Percentiles rank a stretch among this genome's conserved stretches.
These are phyloP conservation scores for Carposina sasakii DNA, from an alignment of 1,140 invertebrate species.

Conservation along the genomic window DNA sequence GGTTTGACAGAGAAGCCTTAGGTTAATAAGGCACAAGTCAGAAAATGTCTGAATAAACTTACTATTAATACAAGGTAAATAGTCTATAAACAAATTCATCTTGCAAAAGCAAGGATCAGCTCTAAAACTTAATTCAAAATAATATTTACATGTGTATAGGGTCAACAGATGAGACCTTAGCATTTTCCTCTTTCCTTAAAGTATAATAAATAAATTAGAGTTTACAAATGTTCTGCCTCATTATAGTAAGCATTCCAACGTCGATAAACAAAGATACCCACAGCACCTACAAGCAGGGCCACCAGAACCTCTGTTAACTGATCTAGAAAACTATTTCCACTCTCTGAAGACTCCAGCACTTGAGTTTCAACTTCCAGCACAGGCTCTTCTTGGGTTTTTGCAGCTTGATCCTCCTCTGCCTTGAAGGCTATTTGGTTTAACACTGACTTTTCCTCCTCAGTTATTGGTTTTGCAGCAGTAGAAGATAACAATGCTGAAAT, in stretches of 20 bases:
- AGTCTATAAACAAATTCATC: too few species aligned
- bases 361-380: slow-evolving; percentile 41
- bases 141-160: too few species aligned
- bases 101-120: too few species aligned
- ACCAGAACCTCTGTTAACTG: slow-evolving; percentile 58
- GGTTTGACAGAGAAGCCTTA: too few species aligned
- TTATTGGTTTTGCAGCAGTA: slow-evolving; percentile 58
- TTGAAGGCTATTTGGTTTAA: slow-evolving; percentile 66
- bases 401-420: slow-evolving; percentile 56
- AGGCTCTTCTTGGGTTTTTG: slow-evolving; percentile 45
- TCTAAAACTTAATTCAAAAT: too few species aligned
- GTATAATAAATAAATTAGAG: too few species aligned
- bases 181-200: too few species aligned
- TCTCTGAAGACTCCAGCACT: slow-evolving; percentile 49
- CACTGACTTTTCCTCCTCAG: slow-evolving; percentile 68
- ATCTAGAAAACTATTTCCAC: slow-evolving; percentile 49
- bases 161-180: too few species aligned
- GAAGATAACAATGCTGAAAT: slow-evolving; percentile 67
- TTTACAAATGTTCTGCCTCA: slow-evolving; percentile 41
- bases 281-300: slow-evolving; percentile 52
- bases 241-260: slow-evolving; percentile 48
- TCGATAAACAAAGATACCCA: slow-evolving; percentile 60
- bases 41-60: too few species aligned
- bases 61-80: too few species aligned
- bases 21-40: too few species aligned